Percentiles rank a stretch among this genome's conserved stretches.
phyloP scores from a whole-genome alignment of 2,888 invertebrate species.

The Acrocyrtus sp. region DNA sequence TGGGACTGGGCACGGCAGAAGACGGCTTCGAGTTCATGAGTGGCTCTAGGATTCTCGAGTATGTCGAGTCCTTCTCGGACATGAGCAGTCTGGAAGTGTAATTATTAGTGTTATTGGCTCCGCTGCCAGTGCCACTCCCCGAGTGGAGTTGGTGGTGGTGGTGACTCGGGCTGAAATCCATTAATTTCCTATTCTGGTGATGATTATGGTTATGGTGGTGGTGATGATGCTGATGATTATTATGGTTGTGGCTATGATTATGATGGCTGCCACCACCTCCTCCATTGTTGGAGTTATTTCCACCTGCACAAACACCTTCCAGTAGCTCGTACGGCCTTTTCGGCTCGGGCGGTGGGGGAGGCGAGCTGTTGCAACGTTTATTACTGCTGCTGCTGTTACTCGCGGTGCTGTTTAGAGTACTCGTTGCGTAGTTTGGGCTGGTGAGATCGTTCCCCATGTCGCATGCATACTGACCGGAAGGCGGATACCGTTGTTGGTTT shows the following conservation, averaged over 20 bases:
- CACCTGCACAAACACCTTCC: constrained; percentile 28
- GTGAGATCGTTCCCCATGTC: constrained; percentile 38
- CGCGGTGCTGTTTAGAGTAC: constrained; percentile 27
- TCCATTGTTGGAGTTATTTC: constrained; percentile 2
- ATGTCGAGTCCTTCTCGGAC: constrained; percentile 61
- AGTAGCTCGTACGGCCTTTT: constrained; percentile 60
- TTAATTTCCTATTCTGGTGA: constrained; percentile 47
- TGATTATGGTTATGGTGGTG: constrained; percentile 20
- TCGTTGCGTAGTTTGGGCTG: constrained; percentile 21
- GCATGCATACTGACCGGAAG: constrained; percentile 53
- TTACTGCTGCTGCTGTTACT: constrained; percentile 14
- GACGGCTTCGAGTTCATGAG: constrained; percentile 57
- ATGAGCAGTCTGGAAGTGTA: constrained; percentile 59
- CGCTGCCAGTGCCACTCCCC: constrained; percentile 4
- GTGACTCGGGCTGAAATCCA: constrained; percentile 56
- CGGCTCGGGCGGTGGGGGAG: constrained; percentile 28
- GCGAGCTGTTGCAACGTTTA: constrained; percentile 20
- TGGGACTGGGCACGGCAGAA: constrained; percentile 29
- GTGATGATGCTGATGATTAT: constrained; percentile 22
- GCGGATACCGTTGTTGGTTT: constrained; percentile 41
- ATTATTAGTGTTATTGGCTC: constrained; percentile 23
- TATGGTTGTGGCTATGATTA: constrained; percentile 17
- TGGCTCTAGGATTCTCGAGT: constrained; percentile 61
- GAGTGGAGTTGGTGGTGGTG: constrained; percentile 22
- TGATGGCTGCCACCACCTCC: constrained; percentile 4